These are phyloP conservation scores for Adoxophyes honmai DNA, from an alignment of 1,140 invertebrate genomes.

Conservation along the genomic window DNA sequence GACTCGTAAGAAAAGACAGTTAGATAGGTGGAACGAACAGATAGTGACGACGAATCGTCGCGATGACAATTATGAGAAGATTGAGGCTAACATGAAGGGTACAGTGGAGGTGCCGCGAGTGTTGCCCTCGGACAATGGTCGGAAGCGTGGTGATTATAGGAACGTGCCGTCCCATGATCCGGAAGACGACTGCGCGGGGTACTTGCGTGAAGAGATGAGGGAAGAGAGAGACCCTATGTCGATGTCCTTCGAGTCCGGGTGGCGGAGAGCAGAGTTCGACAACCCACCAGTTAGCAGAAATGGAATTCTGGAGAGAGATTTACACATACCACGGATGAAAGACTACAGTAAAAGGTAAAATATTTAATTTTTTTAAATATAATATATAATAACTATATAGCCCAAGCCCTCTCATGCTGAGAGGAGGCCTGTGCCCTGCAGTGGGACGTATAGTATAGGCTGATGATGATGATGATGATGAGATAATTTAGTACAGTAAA, in stretches of 20 bases:
- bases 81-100: slow-evolving; percentile 81
- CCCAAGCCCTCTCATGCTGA: too few species aligned
- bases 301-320: slow-evolving; percentile 69
- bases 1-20: slow-evolving; percentile 66
- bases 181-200: slow-evolving; percentile 78
- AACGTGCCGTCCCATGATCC: slow-evolving; percentile 82
- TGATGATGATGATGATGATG: too few species aligned
- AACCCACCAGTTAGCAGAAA: slow-evolving; percentile 31
- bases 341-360: slow-evolving; percentile 72
- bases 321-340: slow-evolving; percentile 78
- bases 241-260: slow-evolving; percentile 48
- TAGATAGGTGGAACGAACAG: slow-evolving; percentile 76
- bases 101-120: slow-evolving; percentile 64
- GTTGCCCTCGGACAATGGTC: slow-evolving; percentile 48
- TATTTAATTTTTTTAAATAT: too few species aligned
- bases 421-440: too few species aligned
- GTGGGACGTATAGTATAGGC: too few species aligned
- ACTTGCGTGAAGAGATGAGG: slow-evolving; percentile 41
- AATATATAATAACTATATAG: too few species aligned
- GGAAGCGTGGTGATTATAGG: slow-evolving; percentile 82
- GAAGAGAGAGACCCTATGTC: slow-evolving; percentile 63
- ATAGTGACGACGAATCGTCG: slow-evolving; percentile 76
- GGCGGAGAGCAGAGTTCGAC: slow-evolving; percentile 54
- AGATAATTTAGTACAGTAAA: too few species aligned
- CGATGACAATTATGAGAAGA: slow-evolving; percentile 86